These are phyloP conservation scores for Sminthopsis crassicaudata DNA, from an alignment of 2,113 vertebrate species.

Conservation along the genomic window DNA sequence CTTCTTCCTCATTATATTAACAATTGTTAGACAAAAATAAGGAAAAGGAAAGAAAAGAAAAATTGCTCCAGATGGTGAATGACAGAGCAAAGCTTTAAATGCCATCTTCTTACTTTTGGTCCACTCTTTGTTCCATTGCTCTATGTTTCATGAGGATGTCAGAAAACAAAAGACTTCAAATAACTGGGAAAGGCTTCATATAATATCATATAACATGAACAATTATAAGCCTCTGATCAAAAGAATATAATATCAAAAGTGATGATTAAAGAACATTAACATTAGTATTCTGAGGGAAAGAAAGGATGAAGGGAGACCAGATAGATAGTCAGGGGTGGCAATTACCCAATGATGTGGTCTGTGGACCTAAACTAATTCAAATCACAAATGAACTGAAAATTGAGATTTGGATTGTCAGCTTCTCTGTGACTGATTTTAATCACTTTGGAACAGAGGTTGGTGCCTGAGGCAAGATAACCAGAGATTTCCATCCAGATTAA, in stretches of 20 bases:
- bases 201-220: background rate
- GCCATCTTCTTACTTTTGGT: background rate
- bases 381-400: background rate
- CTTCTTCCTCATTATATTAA: conserved; percentile 82
- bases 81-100: background rate
- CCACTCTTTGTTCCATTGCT: background rate
- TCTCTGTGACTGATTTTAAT: background rate
- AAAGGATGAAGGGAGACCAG: background rate
- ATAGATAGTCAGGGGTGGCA: background rate
- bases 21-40: conserved; percentile 49
- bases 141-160: background rate
- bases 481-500: background rate
- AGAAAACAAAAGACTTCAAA: background rate
- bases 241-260: background rate
- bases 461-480: background rate
- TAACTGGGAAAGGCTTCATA: background rate
- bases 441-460: background rate
- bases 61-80: background rate
- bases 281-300: background rate
- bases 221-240: background rate
- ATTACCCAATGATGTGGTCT: background rate
- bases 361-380: background rate
- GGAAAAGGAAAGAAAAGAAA: background rate
- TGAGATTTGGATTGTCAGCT: background rate
- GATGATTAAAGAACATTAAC: background rate